Percentiles rank a stretch among this genome's conserved stretches.
Conservation (phyloP, 2,888 invertebrate genomes). For the Tetragonula carbonaria region DNA sequence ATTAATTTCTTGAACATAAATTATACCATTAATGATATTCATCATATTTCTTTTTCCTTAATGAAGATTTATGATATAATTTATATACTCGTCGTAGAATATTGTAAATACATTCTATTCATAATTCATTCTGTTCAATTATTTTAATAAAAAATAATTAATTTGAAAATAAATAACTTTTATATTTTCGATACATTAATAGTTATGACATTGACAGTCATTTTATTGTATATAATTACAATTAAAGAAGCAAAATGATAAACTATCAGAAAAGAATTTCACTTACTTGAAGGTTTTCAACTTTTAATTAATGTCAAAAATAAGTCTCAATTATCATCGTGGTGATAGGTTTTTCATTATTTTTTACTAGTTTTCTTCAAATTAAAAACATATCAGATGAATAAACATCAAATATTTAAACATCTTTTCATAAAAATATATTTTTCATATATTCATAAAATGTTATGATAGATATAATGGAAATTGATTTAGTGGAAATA, state of each 20-base stretch:
- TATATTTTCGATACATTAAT: background rate
- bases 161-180: background rate
- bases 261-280: background rate
- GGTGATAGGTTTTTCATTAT: background rate
- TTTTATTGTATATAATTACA: background rate
- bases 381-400: background rate
- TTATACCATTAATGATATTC: background rate
- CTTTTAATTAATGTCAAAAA: constrained; percentile 68
- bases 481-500: background rate
- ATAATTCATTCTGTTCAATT: background rate
- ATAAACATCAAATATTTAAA: background rate
- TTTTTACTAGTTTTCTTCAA: background rate
- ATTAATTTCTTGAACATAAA: background rate
- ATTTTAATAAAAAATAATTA: background rate
- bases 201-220: background rate
- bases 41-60: background rate
- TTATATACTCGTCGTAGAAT: background rate
- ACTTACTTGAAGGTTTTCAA: constrained; percentile 64
- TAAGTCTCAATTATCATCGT: constrained; percentile 72
- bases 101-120: background rate
- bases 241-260: background rate
- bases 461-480: too few relatives aligned
- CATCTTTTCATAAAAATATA: too few relatives aligned
- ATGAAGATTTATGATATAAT: background rate
- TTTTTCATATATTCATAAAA: background rate